Base-by-base conservation (phyloP, 2,888 invertebrate genomes). In the Drosophila fulvimacula region DNA sequence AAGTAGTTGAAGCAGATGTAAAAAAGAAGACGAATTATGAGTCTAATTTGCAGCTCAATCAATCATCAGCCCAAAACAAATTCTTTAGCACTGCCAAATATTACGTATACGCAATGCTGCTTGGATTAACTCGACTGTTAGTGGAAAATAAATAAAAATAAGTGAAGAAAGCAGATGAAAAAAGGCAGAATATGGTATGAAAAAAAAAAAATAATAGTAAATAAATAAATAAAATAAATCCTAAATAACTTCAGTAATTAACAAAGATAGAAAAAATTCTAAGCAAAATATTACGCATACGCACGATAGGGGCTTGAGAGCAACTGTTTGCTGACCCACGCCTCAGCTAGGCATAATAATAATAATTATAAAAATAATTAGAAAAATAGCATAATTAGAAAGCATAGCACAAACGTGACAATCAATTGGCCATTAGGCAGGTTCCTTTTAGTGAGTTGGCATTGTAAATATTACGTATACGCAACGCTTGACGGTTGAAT, bases 401-500 rank as follows among this genome's bases (percentile, higher is more conserved):
- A 5, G 32, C 4, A n/a, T n/a, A n/a, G n/a, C n/a, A n/a, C 21
- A 44, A 24, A 34, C n/a, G n/a, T 17, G 51, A 11, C 32, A 13
- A 53, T 30, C 38, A 61, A 46, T 53, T 11, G 48, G 24, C 21
- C 11, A 7, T 27, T 19, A 15, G 49, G 15, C 24, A 19, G 30
- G 42, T 69, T 36, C 32, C 27, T 52, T 27, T 41, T 52, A 69
- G 69, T 9, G 17, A 62, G 55, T 39, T 32, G 9, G 6, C 7
- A 55, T 48, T 51, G 69, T 69, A 55, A 38, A 66, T 66, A 76
- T 69, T 69, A 78, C 74, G 79, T 62, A 76, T 74, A 76, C 69
- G 65, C 56, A 62, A 52, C 21, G 79, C 24, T 49, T 32, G 3
- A 21, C 34, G 53, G 10, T 56, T 73, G 44, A 62, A 44, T 51